Evolutionary conservation across 2,888 invertebrate species (phyloP).

Genomic region (Ichneumon xanthorius): DNA sequence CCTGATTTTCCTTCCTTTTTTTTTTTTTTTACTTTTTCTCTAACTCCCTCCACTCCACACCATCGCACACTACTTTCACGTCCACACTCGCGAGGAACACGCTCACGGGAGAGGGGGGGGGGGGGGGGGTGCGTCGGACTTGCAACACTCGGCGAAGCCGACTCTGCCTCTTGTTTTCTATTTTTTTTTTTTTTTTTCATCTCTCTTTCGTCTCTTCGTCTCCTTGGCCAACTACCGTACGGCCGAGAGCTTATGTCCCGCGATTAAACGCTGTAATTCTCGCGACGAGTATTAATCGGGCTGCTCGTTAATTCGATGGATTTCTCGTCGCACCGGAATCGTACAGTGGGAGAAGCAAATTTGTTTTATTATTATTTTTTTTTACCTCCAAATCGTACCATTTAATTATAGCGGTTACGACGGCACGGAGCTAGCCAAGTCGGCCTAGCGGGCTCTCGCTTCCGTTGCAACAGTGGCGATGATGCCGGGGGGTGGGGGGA

Average conservation of each 20-base stretch:
- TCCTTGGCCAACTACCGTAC: neutral
- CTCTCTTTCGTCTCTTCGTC: neutral
- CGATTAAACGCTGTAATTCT: constrained; percentile 36
- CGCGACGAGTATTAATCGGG: constrained; percentile 20
- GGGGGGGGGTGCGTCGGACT: neutral
- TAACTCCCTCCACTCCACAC: neutral
- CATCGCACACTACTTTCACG: constrained; percentile 1
- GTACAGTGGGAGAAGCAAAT: neutral
- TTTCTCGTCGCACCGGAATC: constrained; percentile 16
- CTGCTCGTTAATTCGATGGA: constrained; percentile 38
- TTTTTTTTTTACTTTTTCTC: constrained; percentile 23
- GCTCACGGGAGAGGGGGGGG: neutral
- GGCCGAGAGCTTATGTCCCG: neutral
- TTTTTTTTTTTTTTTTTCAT: neutral
- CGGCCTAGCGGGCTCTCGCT: constrained; percentile 4
- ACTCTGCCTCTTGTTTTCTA: neutral
- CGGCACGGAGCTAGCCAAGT: neutral
- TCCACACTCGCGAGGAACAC: constrained; percentile 1
- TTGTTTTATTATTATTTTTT: neutral
- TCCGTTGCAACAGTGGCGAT: neutral
- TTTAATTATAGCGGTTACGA: neutral
- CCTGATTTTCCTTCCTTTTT: constrained; percentile 27
- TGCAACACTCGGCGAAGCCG: neutral
- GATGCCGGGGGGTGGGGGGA: neutral
- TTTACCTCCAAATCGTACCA: neutral